Base-by-base conservation (phyloP, 2,888 invertebrate species). In the Psylliodes chrysocephalus region DNA sequence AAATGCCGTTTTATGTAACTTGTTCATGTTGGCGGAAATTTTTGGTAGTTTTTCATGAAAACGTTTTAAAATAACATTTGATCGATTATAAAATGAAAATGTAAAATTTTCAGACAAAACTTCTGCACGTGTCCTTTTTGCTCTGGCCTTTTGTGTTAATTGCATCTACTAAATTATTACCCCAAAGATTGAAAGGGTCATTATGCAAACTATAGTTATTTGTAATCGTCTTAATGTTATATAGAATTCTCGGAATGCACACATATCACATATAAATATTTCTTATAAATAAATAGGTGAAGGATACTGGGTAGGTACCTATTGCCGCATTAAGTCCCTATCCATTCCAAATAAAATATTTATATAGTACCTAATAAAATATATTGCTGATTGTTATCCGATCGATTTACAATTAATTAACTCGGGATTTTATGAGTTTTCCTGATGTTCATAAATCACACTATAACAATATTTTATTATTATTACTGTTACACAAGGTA, bases 371-470 rank as follows among this genome's bases (percentile, higher is more conserved):
- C 1, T 55, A 12, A 44, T 55, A 44, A 54, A 40, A 15, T 38
- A 54, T 19, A 22, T 40, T 10, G 55, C 30, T 55, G 44, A 55
- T 55, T 55, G 44, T 55, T 28, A 55, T 55, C 38, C n/a, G 30
- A 30, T 55, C 28, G 55, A 55, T 28, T 44, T 55, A n/a, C 44
- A 46, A 55, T 55, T 55, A 55, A 55, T 55, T 55, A 44, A 22
- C n/a, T 22, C n/a, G 25, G 17, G 42, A 55, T 55, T 44, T 44
- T 55, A 55, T 44, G 17, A n/a, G 44, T 44, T 55, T 55, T 44
- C 46, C 55, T 17, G 30, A 55, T 55, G 55, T 18, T 17, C 44
- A 55, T 55, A 55, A 55, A 55, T 55, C 44, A 17, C 30, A 44
- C 44, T 30, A 55, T 42, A 42, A 55, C 42, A 44, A 55, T 55